Evolutionary conservation across 2,113 vertebrate species (phyloP), one percentile per base, ranked within the genome.

Genomic region (Pycnonotus jocosus): DNA sequence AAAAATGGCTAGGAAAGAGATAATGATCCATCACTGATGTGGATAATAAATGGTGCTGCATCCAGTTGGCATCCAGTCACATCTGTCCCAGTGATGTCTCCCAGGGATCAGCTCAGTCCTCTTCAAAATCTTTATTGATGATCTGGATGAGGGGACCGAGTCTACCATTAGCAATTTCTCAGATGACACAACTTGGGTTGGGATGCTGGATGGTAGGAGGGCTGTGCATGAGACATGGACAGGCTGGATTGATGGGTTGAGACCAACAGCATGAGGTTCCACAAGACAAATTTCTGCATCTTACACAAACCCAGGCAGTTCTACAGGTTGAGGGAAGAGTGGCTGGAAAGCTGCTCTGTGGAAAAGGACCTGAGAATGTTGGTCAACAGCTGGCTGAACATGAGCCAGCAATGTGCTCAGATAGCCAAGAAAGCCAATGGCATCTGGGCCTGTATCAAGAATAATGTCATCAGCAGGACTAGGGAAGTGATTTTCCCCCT

Each of bases 151-250:
- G 11, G 7, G 3, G 3, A 8, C 37, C 12, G 6, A 37, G 45
- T 37, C 10, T 35, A 14, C 20, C 14, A 50, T 44, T 33, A 44
- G 14, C 5, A 60, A 51, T 28, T 53, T 77, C 0, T 0, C 33
- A 44, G 37, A 37, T 4, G 4, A 45, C 45, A 23, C 27, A 27
- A 0, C 38, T 11, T 37, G 18, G 15, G 6, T 15, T 23, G 45
- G 53, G 47, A 33, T 33, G 27, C 11, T 37, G 62, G 53, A 33
- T 38, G 33, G 38, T 27, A 44, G 22, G 27, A 69, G 33, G 38
- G 14, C 22, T 60, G 38, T 33, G 37, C 53, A 60, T 37, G 44
- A 44, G 18, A 44, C 2, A 3, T 15, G 18, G 18, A 23, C 37
- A 51, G 11, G 27, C 33, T 51, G 15, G 27, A 77, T 23, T 33